These are phyloP conservation scores for Nebria ingens DNA, from an alignment of 1,140 invertebrate species.

Conservation along the genomic window DNA sequence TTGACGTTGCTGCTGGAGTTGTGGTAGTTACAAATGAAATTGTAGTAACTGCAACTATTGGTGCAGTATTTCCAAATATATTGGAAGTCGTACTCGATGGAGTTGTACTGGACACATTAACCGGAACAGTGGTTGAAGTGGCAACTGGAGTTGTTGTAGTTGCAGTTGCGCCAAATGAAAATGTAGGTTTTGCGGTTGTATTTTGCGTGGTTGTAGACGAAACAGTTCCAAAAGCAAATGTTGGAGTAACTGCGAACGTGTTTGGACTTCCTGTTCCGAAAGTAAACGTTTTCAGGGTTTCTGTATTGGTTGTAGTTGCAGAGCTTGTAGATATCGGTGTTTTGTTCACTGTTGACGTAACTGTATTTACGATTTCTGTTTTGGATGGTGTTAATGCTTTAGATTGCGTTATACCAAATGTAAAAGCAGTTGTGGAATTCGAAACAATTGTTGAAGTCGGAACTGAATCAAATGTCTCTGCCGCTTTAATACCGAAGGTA, in stretches of 20 bases:
- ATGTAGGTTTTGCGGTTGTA: constrained; percentile 13
- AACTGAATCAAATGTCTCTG: constrained; percentile 5
- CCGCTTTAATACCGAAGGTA: constrained; percentile 29
- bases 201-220: neutral
- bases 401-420: constrained; percentile 20
- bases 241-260: too few species aligned
- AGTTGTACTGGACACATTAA: too few species aligned
- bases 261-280: constrained; percentile 7
- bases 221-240: neutral
- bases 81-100: neutral
- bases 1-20: constrained; percentile 10
- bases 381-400: neutral
- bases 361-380: constrained; percentile 14
- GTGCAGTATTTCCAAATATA: constrained; percentile 10
- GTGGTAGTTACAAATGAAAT: constrained; percentile 4
- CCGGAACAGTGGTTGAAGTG: constrained; percentile 10
- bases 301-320: constrained; percentile 12
- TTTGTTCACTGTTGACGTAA: constrained; percentile 8
- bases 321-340: constrained; percentile 9
- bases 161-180: neutral
- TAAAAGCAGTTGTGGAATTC: constrained; percentile 18
- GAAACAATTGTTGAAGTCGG: neutral
- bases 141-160: constrained; percentile 10
- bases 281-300: constrained; percentile 8
- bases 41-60: neutral